Base-by-base conservation (phyloP, 1,140 invertebrate genomes). In the Teleopsis dalmanni region DNA sequence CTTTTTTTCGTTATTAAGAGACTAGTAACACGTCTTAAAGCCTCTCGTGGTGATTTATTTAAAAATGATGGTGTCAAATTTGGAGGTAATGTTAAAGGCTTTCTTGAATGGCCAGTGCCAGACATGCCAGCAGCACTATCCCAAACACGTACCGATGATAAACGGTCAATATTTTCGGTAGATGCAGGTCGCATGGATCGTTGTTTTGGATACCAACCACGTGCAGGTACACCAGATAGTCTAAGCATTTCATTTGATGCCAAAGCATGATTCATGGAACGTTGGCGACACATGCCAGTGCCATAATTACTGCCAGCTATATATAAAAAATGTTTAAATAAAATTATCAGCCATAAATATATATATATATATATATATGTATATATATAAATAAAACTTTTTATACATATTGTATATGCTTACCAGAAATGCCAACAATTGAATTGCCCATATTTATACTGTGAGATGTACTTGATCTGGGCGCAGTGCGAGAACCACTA, bases 1-100 rank as follows among this genome's bases (percentile, higher is more conserved):
- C 62, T 68, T 36, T 69, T 69, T 25, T 87, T 88, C 65, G 85
- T 78, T 72, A 90, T 90, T 67, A 90, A 78, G 72, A 90, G 81
- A 76, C 86, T 88, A 64, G 86, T 89, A 58, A 90, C 87, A 71
- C 87, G 80, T 62, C 87, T 77, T 49, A 90, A 75, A 35, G 87
- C 86, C 72, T 88, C 87, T 58, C 85, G 78, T 26, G 87, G 87
- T 52, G 84, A 88, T 74, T 87, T 85, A 62, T 87, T 84, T 75
- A 88, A 85, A 75, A 88, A 89, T 71, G 88, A 88, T 55, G 82
- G 81, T 48, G 86, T 88, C 56, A 90, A 75, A 74, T 88, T 88
- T 37, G 87, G 87, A 21, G 87, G 87, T 51, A 90, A 73, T 14
- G 87, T 90, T 26, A 87, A 72, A 2, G 87, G 87, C 62, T 90